Evolutionary conservation across 1,140 invertebrate genomes (phyloP).

Genomic region (Grapholita molesta): DNA sequence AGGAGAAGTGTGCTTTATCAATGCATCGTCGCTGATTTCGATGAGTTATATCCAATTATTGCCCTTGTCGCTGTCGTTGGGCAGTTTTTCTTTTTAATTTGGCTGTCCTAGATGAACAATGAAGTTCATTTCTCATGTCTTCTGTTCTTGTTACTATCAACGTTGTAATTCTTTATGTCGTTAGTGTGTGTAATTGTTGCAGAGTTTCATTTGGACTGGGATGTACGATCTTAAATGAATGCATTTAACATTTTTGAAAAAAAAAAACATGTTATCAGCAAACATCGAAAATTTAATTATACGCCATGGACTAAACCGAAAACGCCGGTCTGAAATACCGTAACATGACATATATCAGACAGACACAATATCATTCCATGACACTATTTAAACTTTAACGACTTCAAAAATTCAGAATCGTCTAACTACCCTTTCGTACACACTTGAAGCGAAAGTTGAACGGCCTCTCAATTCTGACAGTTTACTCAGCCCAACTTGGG

Average conservation of each 20-base stretch:
- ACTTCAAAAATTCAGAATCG: neutral
- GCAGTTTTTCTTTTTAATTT: slow-evolving; percentile 64
- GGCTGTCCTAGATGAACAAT: slow-evolving; percentile 34
- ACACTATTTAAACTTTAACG: neutral
- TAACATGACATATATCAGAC: too few relatives aligned
- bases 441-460: slow-evolving; percentile 64
- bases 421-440: slow-evolving; percentile 16
- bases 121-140: neutral
- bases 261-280: too few relatives aligned
- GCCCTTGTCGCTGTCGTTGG: slow-evolving; percentile 66
- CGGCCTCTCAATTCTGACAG: slow-evolving; percentile 72
- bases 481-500: slow-evolving; percentile 67
- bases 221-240: too few relatives aligned
- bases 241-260: too few relatives aligned
- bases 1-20: slow-evolving; percentile 73
- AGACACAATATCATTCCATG: too few relatives aligned
- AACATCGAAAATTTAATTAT: too few relatives aligned
- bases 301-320: too few relatives aligned
- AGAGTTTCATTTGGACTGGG: too few relatives aligned
- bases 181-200: neutral
- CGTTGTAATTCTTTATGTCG: neutral
- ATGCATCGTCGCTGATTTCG: slow-evolving; percentile 73
- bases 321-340: neutral
- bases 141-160: neutral
- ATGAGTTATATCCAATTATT: slow-evolving; percentile 76